phyloP scores from a whole-genome alignment of 2,888 invertebrate genomes.

The Andricus curvator region DNA sequence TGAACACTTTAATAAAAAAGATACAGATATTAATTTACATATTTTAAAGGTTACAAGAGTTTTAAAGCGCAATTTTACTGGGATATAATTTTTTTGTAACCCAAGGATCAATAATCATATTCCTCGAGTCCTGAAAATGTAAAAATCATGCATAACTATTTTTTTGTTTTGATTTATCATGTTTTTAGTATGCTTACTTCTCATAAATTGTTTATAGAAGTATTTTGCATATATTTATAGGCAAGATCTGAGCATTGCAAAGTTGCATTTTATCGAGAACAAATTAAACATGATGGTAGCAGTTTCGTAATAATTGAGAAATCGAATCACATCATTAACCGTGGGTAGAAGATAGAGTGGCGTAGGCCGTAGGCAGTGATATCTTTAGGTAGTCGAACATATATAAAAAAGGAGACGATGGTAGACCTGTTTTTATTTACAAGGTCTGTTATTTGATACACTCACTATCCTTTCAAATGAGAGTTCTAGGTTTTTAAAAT shows the following conservation, averaged over 20 bases:
- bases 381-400: constrained; percentile 25
- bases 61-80: too few relatives aligned
- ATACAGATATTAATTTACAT: too few relatives aligned
- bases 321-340: constrained; percentile 31
- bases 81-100: too few relatives aligned
- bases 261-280: constrained; percentile 28
- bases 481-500: neutral
- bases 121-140: too few relatives aligned
- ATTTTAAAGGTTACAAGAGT: too few relatives aligned
- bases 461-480: neutral
- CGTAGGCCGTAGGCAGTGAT: constrained; percentile 4
- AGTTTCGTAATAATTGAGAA: constrained; percentile 28
- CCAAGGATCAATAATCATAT: too few relatives aligned
- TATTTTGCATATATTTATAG: neutral
- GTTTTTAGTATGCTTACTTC: too few relatives aligned
- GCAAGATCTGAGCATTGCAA: neutral
- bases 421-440: constrained; percentile 5
- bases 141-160: too few relatives aligned
- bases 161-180: too few relatives aligned
- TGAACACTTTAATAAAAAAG: too few relatives aligned
- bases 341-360: constrained; percentile 26
- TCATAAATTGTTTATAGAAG: too few relatives aligned
- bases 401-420: constrained; percentile 37
- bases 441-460: constrained; percentile 13
- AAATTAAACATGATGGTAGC: constrained; percentile 11